A percentile compares a stretch with the other conserved stretches of the same genome.
These are phyloP conservation scores for Andrena bucephala DNA, from an alignment of 2,888 invertebrate species.

Conservation along the genomic window DNA sequence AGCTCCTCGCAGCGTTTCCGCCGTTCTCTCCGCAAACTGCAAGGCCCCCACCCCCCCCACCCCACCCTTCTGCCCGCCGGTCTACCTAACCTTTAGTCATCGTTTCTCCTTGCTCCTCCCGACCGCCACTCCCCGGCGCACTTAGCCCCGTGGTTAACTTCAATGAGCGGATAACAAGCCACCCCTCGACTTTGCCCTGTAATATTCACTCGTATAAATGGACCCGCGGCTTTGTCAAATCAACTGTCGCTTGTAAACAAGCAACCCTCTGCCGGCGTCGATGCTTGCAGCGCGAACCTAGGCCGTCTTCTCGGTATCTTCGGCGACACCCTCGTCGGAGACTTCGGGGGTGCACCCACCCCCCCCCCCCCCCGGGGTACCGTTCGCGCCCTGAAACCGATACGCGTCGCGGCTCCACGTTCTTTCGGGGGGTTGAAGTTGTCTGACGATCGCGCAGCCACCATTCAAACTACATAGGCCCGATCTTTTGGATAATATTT, in stretches of 20 bases:
- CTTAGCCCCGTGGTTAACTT: constrained; percentile 85
- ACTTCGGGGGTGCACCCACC: constrained; percentile 12
- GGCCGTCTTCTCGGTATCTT: constrained; percentile 52
- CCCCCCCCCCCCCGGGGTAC: neutral
- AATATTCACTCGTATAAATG: constrained; percentile 84
- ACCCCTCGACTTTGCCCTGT: constrained; percentile 82
- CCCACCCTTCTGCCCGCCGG: constrained; percentile 31
- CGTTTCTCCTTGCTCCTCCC: constrained; percentile 62
- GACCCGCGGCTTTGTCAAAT: constrained; percentile 84
- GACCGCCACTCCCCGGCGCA: constrained; percentile 72
- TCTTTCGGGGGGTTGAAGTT: neutral
- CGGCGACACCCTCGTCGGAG: constrained; percentile 33
- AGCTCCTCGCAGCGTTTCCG: constrained; percentile 19
- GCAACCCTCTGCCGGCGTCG: constrained; percentile 65
- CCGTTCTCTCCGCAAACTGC: constrained; percentile 40
- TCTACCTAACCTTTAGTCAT: constrained; percentile 62
- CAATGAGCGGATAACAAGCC: constrained; percentile 85
- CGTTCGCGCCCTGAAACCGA: neutral
- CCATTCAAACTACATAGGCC: no score
- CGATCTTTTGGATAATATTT: neutral
- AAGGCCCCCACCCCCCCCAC: constrained; percentile 26
- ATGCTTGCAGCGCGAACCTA: constrained; percentile 56
- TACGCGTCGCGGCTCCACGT: neutral
- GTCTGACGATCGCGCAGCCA: no score
- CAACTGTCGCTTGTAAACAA: constrained; percentile 83